Evolutionary conservation across 2,888 invertebrate species (phyloP), one percentile per base, ranked within the genome.

Genomic region (Cynaeus angustus): DNA sequence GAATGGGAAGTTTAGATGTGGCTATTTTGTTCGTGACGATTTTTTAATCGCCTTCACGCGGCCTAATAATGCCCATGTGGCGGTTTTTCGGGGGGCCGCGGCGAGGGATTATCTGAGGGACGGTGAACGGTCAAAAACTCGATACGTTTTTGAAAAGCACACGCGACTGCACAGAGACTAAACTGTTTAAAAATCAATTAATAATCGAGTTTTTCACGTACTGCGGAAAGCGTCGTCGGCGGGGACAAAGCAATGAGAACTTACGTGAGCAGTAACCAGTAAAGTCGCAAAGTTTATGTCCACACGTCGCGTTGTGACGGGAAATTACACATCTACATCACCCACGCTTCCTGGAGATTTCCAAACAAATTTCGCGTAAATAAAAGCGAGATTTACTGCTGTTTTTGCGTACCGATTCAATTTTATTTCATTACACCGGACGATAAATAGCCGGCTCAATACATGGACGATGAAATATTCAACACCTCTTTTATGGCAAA

Each of bases 1-100:
- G 33, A 67, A 71, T 71, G 67, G 33, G 66, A 46, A 66, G 46
- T 70, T 48, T 70, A 70, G 70, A 70, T 61, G 61, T 50, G 58
- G 52, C 70, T 38, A 59, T 61, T 52, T 16, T 45, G 46, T 12
- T 30, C 28, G 50, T 70, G 71, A 71, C 59, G 67, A 71, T 71
- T 71, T 71, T 71, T 71, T 62, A 71, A 67, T 62, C 45, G 59
- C 66, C 26, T 41, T 43, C 37, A 53, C 55, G 46, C 46, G 10
- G 38, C 56, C 55, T 55, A 33, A 55, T 55, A 38, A 56, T 13
- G 21, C 56, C 9, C 59, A 8, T 30, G 45, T 26, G 12, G 46
- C 30, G 12, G n/a, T 62, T 62, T 62, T 62, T 52, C 59, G 12
- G 41, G 14, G 12, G 12, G 7, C n/a, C 21, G 26, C 38, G 7